A percentile compares a stretch with the other conserved stretches of the same genome.
phyloP scores from a whole-genome alignment of 2,888 invertebrate genomes.

The Cetonia aurata region DNA sequence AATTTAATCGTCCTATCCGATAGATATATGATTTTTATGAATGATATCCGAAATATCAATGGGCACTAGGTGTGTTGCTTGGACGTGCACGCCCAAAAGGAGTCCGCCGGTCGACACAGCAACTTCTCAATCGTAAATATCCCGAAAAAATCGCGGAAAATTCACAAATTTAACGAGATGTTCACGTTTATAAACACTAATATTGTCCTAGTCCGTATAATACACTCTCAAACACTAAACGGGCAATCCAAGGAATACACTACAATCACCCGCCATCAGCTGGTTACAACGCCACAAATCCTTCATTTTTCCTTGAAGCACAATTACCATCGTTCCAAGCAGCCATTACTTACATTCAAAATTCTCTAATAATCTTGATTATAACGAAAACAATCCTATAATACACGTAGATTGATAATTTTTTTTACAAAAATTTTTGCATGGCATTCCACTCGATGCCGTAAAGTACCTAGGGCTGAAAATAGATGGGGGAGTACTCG shows the following conservation, averaged over 20 bases:
- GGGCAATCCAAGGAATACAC: constrained; percentile 63
- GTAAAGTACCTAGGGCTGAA: constrained; percentile 80
- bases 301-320: constrained; percentile 71
- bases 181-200: constrained; percentile 42
- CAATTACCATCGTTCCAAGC: constrained; percentile 67
- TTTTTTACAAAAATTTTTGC: constrained; percentile 73
- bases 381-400: constrained; percentile 46
- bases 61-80: constrained; percentile 60
- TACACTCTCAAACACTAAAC: constrained; percentile 58
- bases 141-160: constrained; percentile 46
- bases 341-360: constrained; percentile 69
- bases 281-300: constrained; percentile 66
- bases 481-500: constrained; percentile 77
- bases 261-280: constrained; percentile 68
- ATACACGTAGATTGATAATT: constrained; percentile 63
- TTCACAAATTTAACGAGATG: constrained; percentile 44
- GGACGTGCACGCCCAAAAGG: constrained; percentile 64
- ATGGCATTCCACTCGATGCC: constrained; percentile 73
- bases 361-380: constrained; percentile 58
- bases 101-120: constrained; percentile 51
- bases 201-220: constrained; percentile 37
- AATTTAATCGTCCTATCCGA: constrained; percentile 57
- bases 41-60: constrained; percentile 63
- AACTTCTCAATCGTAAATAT: constrained; percentile 42
- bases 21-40: constrained; percentile 55